These are phyloP conservation scores for Dysidea cf. avara DNA, from an alignment of 37 sponge, comb jelly and placozoan species.

Conservation along the genomic window DNA sequence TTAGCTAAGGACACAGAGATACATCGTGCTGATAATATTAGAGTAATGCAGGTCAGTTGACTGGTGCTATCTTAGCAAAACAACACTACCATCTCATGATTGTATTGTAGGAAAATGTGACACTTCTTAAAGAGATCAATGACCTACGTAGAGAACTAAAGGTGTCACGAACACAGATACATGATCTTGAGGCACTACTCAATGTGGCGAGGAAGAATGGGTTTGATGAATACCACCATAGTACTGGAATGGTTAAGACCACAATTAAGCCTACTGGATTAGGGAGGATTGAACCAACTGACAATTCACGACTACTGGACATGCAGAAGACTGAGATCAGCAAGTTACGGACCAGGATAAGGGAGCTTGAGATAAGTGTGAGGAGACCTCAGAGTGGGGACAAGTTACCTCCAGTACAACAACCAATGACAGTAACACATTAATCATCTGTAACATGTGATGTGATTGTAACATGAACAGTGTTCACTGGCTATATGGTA, in stretches of 20 bases:
- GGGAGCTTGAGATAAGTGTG: conserved; percentile 39
- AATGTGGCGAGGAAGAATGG: conserved; percentile 83
- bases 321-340: conserved; percentile 91
- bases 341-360: conserved; percentile 65
- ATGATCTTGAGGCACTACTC: conserved; percentile 78
- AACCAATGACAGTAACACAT: no score
- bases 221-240: conserved; percentile 62
- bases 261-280: conserved; percentile 41
- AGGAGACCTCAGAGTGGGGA: conserved; percentile 28
- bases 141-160: conserved; percentile 91
- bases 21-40: conserved; percentile 85
- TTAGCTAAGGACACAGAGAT: conserved; percentile 92
- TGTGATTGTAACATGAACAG: no score
- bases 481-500: no score
- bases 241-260: conserved; percentile 21
- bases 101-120: conserved; percentile 85
- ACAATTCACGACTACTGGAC: conserved; percentile 74
- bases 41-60: conserved; percentile 90
- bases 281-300: conserved; percentile 57
- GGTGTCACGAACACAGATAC: conserved; percentile 68
- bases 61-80: neutral
- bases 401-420: conserved; percentile 67
- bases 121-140: conserved; percentile 94
- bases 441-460: no score
- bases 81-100: neutral